Conservation (phyloP, 2,888 invertebrate genomes). For the Eremobia ochroleuca region DNA sequence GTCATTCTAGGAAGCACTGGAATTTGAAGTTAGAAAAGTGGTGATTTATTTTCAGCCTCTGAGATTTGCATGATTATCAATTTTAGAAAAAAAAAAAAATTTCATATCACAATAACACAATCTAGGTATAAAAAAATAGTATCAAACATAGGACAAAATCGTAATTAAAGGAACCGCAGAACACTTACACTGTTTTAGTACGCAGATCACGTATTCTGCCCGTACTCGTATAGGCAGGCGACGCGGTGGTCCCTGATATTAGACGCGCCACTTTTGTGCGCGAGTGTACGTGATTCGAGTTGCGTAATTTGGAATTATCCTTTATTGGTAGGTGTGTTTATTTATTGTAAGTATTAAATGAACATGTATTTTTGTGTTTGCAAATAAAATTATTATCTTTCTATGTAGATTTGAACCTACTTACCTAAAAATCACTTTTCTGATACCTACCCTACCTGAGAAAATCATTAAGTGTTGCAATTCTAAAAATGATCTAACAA, state of each 20-base stretch:
- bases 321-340: constrained; percentile 28
- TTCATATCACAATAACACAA: neutral
- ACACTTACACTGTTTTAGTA: constrained; percentile 38
- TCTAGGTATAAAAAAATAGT: constrained; percentile 2
- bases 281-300: constrained; percentile 59
- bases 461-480: neutral
- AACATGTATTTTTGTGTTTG: neutral
- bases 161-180: constrained; percentile 49
- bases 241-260: constrained; percentile 69
- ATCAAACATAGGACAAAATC: constrained; percentile 14
- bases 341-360: constrained; percentile 22
- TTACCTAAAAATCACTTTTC: neutral
- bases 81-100: too few species aligned
- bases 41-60: neutral
- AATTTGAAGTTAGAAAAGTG: neutral
- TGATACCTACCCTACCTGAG: neutral
- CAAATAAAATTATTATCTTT: neutral
- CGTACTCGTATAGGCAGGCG: constrained; percentile 51
- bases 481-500: neutral
- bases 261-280: constrained; percentile 62
- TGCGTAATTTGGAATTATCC: constrained; percentile 43
- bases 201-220: constrained; percentile 60
- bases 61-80: neutral
- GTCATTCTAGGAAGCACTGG: neutral
- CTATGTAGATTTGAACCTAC: neutral